phyloP scores from a whole-genome alignment of 2,888 invertebrate species.

The Slavum lentiscoides region DNA sequence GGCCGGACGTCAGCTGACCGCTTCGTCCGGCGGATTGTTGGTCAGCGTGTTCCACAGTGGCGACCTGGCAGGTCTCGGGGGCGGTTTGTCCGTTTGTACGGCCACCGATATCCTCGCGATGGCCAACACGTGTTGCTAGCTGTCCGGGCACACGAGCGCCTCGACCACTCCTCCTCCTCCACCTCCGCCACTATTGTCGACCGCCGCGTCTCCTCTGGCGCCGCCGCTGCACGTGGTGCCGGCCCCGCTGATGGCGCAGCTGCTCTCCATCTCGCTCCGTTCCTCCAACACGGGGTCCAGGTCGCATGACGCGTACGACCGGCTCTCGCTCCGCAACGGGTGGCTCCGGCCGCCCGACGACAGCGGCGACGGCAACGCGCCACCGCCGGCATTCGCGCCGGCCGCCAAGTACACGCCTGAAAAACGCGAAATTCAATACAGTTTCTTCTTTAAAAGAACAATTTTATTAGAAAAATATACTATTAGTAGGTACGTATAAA shows the following conservation, averaged over 20 bases:
- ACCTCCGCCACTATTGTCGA: slow-evolving; percentile 20
- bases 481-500: too few relatives aligned
- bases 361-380: slow-evolving; percentile 62
- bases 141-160: slow-evolving; percentile 53
- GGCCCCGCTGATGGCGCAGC: slow-evolving; percentile 55
- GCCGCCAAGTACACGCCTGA: slow-evolving; percentile 56
- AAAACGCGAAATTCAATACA: background rate
- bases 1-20: slow-evolving; percentile 51
- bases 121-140: slow-evolving; percentile 54
- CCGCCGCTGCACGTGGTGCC: slow-evolving; percentile 3
- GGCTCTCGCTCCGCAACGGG: slow-evolving; percentile 66
- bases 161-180: slow-evolving; percentile 40
- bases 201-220: slow-evolving; percentile 42
- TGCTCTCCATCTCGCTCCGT: slow-evolving; percentile 67
- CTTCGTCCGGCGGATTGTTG: slow-evolving; percentile 59
- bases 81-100: slow-evolving; percentile 54
- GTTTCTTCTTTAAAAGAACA: too few relatives aligned
- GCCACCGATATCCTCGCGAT: slow-evolving; percentile 52
- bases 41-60: slow-evolving; percentile 83
- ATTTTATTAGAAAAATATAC: too few relatives aligned
- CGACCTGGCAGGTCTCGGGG: slow-evolving; percentile 58
- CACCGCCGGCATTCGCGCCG: slow-evolving; percentile 52
- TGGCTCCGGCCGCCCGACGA: slow-evolving; percentile 63
- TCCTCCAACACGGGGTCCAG: slow-evolving; percentile 84
- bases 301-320: slow-evolving; percentile 77